Evolutionary conservation across 2,797 vertebrate species (phyloP).

Genomic region (Glyptemys insculpta): DNA sequence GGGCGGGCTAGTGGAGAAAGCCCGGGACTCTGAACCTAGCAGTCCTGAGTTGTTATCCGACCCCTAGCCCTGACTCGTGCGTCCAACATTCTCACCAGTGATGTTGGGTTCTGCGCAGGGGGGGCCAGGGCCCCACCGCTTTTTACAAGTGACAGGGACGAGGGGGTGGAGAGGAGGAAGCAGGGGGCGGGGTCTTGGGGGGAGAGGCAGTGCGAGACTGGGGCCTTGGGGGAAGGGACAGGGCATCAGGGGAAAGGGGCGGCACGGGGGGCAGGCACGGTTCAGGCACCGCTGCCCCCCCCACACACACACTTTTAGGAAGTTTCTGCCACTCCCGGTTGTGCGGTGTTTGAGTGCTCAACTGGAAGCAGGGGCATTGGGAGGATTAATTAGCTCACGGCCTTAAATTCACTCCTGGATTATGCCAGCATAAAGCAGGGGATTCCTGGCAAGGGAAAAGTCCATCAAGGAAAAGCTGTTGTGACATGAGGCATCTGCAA

Average conservation of each 20-base stretch:
- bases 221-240: too few species aligned
- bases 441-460: not conserved
- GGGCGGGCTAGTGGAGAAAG: not conserved
- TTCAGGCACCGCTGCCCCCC: too few species aligned
- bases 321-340: too few species aligned
- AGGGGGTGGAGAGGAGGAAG: too few species aligned
- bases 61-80: not conserved
- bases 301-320: too few species aligned
- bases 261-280: too few species aligned
- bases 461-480: not conserved
- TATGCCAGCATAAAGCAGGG: not conserved
- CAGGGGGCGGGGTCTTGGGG: too few species aligned
- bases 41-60: not conserved
- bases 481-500: not conserved
- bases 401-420: not conserved
- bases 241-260: too few species aligned
- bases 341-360: not conserved
- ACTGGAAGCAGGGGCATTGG: not conserved
- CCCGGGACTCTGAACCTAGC: not conserved
- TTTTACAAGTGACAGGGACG: too few species aligned
- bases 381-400: not conserved
- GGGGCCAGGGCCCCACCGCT: too few species aligned
- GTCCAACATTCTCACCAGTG: not conserved
- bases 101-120: accelerated
- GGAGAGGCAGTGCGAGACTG: too few species aligned